A percentile compares a stretch with the other conserved stretches of the same genome.
phyloP scores from a whole-genome alignment of 2,888 invertebrate genomes.

The Cantharis flavilabris region DNA sequence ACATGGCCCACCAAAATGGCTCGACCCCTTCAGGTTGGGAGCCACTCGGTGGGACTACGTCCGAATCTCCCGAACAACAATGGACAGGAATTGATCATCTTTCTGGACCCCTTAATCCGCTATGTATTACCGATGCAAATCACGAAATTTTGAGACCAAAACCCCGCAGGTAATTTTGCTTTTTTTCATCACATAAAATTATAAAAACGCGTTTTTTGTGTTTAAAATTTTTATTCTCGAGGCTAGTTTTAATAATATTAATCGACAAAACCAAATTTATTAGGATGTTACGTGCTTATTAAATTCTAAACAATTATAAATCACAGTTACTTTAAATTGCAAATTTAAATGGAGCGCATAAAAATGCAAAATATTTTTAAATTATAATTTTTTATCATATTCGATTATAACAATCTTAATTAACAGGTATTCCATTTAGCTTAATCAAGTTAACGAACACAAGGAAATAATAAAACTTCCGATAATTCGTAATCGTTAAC shows the following conservation, averaged over 20 bases:
- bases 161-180: slow-evolving; percentile 67
- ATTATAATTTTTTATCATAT: neutral
- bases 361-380: neutral
- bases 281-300: neutral
- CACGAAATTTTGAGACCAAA: slow-evolving; percentile 87
- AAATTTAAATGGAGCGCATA: neutral
- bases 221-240: neutral
- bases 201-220: neutral
- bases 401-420: neutral
- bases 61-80: slow-evolving; percentile 45
- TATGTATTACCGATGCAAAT: slow-evolving; percentile 73
- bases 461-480: no score
- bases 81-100: slow-evolving; percentile 64
- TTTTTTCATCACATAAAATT: neutral
- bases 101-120: slow-evolving; percentile 65
- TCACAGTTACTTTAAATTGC: neutral
- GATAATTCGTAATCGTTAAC: no score
- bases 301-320: neutral
- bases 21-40: slow-evolving; percentile 49
- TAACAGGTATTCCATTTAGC: neutral
- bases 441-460: neutral
- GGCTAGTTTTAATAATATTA: neutral
- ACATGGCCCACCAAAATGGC: slow-evolving; percentile 47
- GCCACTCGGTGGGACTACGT: slow-evolving; percentile 41
- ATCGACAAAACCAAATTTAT: neutral